Conservation (phyloP, 2,888 invertebrate genomes). For the Apamea crenata region DNA sequence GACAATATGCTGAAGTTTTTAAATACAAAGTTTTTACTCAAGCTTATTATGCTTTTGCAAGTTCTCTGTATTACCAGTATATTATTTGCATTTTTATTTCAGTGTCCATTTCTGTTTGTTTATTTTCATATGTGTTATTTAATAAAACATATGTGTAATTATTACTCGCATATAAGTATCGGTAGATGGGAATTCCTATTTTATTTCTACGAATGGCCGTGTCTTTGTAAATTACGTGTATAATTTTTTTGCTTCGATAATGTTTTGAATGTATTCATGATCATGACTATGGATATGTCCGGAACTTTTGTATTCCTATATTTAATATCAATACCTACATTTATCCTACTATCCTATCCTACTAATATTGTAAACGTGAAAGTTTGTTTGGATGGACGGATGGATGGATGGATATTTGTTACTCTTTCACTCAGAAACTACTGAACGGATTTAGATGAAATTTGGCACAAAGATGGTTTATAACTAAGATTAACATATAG, state of each 20-base stretch:
- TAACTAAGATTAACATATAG: too few relatives aligned
- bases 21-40: slow-evolving; percentile 5
- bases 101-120: background rate
- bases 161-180: background rate
- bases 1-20: slow-evolving; percentile 8
- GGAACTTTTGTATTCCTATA: too few relatives aligned
- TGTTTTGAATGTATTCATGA: background rate
- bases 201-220: background rate
- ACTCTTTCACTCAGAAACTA: too few relatives aligned
- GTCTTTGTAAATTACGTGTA: background rate
- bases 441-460: too few relatives aligned
- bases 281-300: background rate
- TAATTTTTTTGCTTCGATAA: background rate
- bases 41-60: background rate
- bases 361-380: too few relatives aligned
- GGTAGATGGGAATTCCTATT: too few relatives aligned
- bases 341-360: too few relatives aligned
- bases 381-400: too few relatives aligned
- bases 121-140: background rate
- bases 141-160: background rate
- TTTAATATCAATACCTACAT: too few relatives aligned
- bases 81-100: slow-evolving; percentile 14
- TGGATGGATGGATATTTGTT: too few relatives aligned
- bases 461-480: too few relatives aligned
- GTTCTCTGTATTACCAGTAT: slow-evolving; percentile 9